Conservation (phyloP, 1,140 invertebrate genomes). For the Saxidomus purpurata region DNA sequence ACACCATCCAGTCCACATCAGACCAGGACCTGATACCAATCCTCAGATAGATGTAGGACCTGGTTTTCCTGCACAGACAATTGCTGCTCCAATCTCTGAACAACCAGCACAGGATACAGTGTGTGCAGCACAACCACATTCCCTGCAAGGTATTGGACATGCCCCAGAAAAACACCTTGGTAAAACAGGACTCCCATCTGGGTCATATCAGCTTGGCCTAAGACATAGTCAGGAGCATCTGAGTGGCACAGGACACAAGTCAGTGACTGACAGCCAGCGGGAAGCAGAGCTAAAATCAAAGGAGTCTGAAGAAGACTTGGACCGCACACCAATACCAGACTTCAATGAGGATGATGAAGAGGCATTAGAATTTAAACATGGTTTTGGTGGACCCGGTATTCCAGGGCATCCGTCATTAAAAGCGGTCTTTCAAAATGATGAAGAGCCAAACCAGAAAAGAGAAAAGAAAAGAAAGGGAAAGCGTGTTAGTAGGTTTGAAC, state of each 20-base stretch:
- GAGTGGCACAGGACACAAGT: background rate
- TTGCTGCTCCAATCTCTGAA: background rate
- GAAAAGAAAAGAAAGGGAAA: background rate
- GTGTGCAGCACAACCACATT: background rate
- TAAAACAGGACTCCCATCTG: background rate
- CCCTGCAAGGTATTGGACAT: background rate
- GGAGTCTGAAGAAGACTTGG: background rate
- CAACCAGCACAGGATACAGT: background rate
- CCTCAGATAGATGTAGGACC: background rate
- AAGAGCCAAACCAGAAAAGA: background rate
- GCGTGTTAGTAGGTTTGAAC: conserved; percentile 20
- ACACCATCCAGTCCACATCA: conserved; percentile 7
- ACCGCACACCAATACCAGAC: background rate
- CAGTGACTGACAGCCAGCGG: background rate
- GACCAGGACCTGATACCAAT: conserved; percentile 8
- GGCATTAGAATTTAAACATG: conserved; percentile 13
- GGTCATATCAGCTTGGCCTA: background rate
- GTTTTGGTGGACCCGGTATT: conserved; percentile 36
- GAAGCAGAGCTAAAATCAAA: background rate
- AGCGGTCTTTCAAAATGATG: background rate
- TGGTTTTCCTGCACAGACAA: background rate
- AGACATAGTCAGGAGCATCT: background rate
- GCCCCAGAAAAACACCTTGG: background rate
- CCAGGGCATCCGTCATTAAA: conserved; percentile 38
- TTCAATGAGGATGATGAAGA: conserved; percentile 2